phyloP scores from a whole-genome alignment of 1,140 invertebrate genomes.

The Metopolophium dirhodum region DNA sequence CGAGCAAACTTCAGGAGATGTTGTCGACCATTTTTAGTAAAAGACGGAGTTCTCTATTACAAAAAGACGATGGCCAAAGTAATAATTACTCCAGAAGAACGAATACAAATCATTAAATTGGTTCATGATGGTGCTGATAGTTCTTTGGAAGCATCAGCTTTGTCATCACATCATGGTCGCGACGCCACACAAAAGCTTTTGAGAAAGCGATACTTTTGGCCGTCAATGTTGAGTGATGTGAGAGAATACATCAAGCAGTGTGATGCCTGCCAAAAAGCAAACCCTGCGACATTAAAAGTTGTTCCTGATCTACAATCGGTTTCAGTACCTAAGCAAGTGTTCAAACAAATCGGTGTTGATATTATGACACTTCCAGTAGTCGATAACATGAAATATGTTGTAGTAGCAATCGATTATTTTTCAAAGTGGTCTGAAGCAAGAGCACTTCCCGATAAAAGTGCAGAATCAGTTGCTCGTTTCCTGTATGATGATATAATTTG shows the following conservation, averaged over 20 bases:
- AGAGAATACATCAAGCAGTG: background rate
- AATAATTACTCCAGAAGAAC: background rate
- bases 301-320: background rate
- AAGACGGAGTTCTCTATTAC: background rate
- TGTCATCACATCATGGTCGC: background rate
- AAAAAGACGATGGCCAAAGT: background rate
- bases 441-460: background rate
- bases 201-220: background rate
- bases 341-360: background rate
- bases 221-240: background rate
- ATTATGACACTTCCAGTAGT: background rate
- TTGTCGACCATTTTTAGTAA: background rate
- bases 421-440: constrained; percentile 9
- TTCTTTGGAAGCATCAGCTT: background rate
- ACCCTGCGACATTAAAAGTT: background rate
- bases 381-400: background rate
- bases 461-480: background rate
- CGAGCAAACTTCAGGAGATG: background rate
- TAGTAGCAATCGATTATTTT: background rate
- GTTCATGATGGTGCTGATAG: background rate
- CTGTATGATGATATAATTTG: background rate
- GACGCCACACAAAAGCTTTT: background rate
- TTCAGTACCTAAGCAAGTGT: background rate
- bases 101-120: background rate
- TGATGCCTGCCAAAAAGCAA: background rate